Conservation (phyloP, 2,888 invertebrate species). For the Drosophila picticornis region DNA sequence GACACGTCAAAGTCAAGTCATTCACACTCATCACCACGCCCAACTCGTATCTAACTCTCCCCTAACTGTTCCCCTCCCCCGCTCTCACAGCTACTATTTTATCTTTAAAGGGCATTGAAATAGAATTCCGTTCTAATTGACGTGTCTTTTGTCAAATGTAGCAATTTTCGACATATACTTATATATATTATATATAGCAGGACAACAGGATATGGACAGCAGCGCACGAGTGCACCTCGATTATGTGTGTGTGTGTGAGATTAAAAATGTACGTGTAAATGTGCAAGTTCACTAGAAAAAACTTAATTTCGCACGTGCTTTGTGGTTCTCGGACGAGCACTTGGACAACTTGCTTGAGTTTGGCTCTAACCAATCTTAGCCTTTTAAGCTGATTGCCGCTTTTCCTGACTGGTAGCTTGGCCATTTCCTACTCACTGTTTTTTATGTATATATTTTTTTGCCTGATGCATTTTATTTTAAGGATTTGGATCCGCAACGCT, state of each 20-base stretch:
- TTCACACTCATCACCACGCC: slow-evolving; percentile 48
- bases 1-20: slow-evolving; percentile 55
- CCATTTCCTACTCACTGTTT: slow-evolving; percentile 5
- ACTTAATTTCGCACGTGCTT: slow-evolving; percentile 65
- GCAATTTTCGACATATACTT: slow-evolving; percentile 48
- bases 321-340: slow-evolving; percentile 20
- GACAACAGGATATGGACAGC: slow-evolving; percentile 58
- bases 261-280: slow-evolving; percentile 32
- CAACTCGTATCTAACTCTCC: not conserved
- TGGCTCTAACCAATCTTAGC: slow-evolving; percentile 40
- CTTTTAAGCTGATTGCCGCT: slow-evolving; percentile 29
- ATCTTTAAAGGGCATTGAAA: slow-evolving; percentile 26
- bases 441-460: not conserved
- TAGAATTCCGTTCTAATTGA: slow-evolving; percentile 64
- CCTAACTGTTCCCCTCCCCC: not conserved
- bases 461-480: slow-evolving; percentile 16
- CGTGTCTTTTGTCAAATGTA: slow-evolving; percentile 74
- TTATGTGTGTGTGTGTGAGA: slow-evolving; percentile 24
- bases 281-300: slow-evolving; percentile 33
- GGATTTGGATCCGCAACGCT: slow-evolving; percentile 56
- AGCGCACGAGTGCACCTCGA: slow-evolving; percentile 59
- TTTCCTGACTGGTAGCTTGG: slow-evolving; percentile 24
- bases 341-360: slow-evolving; percentile 37
- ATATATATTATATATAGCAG: slow-evolving; percentile 1
- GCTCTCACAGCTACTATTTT: not conserved